Percentiles rank a stretch among this genome's conserved stretches.
Conservation (phyloP, 2,888 invertebrate genomes). For the Drosophila niveifrons region DNA sequence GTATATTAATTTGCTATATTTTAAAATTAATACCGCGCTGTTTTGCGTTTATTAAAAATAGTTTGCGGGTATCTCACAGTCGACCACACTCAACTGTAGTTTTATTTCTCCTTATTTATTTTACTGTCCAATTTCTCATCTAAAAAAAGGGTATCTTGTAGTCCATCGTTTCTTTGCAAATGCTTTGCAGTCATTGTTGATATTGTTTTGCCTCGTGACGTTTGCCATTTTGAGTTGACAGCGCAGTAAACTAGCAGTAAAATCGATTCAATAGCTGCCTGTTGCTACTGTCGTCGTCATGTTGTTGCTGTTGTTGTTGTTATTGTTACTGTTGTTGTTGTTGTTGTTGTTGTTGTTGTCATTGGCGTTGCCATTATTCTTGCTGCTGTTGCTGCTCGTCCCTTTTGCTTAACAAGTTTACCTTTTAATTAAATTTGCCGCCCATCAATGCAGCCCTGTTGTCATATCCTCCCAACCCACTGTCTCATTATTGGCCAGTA, state of each 20-base stretch:
- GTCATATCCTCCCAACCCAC: background rate
- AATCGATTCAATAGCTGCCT: slow-evolving; percentile 73
- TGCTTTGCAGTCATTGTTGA: slow-evolving; percentile 41
- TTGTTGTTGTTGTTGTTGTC: slow-evolving; percentile 17
- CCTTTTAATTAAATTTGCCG: slow-evolving; percentile 76
- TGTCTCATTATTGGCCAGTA: slow-evolving; percentile 51
- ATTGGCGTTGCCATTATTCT: slow-evolving; percentile 7
- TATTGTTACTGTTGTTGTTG: slow-evolving; percentile 18
- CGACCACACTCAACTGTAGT: no score
- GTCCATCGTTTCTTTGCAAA: background rate
- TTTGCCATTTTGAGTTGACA: slow-evolving; percentile 66
- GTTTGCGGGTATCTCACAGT: no score
- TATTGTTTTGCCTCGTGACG: slow-evolving; percentile 60
- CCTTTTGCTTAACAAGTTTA: slow-evolving; percentile 70
- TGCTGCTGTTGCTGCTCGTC: slow-evolving; percentile 27
- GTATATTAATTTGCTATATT: no score
- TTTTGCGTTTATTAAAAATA: no score
- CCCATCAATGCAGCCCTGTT: slow-evolving; percentile 51
- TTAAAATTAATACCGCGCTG: no score
- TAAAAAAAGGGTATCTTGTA: background rate
- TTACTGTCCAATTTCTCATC: background rate
- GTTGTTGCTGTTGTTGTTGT: slow-evolving; percentile 29
- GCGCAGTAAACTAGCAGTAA: slow-evolving; percentile 51
- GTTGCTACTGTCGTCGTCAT: slow-evolving; percentile 60
- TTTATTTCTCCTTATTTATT: background rate